phyloP scores from a whole-genome alignment of 2,113 vertebrate genomes.

The Columbina picui region DNA sequence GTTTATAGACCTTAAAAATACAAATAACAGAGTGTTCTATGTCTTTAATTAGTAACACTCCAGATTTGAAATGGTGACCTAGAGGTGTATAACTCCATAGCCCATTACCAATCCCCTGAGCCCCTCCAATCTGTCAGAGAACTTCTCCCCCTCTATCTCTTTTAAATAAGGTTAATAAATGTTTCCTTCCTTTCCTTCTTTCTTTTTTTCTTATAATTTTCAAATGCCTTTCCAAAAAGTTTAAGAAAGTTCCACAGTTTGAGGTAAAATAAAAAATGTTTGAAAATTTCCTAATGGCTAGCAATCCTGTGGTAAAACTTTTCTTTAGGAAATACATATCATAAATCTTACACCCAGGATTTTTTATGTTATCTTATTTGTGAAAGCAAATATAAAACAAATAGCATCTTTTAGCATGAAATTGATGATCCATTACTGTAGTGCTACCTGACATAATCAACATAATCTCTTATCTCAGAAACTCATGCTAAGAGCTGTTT shows the following conservation, averaged over 20 bases:
- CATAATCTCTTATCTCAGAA: not conserved
- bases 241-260: not conserved
- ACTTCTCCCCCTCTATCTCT: not conserved
- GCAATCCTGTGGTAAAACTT: not conserved
- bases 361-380: not conserved
- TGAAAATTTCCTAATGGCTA: not conserved
- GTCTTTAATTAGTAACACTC: conserved; percentile 66
- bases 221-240: not conserved
- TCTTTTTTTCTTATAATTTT: not conserved
- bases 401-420: not conserved
- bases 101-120: conserved; percentile 44
- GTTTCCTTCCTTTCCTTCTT: not conserved
- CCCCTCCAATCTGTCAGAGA: conserved; percentile 9
- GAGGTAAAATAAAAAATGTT: not conserved
- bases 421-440: not conserved
- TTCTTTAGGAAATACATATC: not conserved
- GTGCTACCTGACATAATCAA: not conserved
- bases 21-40: conserved; percentile 57
- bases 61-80: conserved; percentile 60
- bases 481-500: not conserved
- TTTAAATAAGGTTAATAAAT: not conserved
- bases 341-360: not conserved
- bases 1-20: conserved; percentile 72
- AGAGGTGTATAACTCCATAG: conserved; percentile 31
- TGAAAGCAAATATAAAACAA: not conserved